Percentiles rank a stretch among this genome's conserved stretches.
phyloP scores from a whole-genome alignment of 2,113 vertebrate genomes.

The Alces alces region DNA sequence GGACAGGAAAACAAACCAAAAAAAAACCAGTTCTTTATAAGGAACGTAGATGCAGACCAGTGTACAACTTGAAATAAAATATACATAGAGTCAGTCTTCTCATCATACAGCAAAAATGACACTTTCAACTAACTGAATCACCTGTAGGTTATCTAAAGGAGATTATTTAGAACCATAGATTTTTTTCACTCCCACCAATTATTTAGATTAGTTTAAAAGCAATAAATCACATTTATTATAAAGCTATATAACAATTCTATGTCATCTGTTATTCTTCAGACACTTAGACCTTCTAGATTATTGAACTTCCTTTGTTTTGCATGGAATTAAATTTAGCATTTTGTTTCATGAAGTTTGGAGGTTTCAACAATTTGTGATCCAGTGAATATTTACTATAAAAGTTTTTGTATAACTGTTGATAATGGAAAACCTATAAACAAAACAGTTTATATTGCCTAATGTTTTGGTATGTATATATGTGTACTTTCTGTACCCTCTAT shows the following conservation, averaged over 20 bases:
- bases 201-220: too few relatives aligned
- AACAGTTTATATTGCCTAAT: not conserved
- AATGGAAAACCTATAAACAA: not conserved
- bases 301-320: not conserved
- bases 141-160: too few relatives aligned
- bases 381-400: constrained; percentile 9
- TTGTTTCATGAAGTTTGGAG: not conserved
- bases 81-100: not conserved
- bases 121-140: too few relatives aligned
- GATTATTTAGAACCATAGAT: too few relatives aligned
- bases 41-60: not conserved
- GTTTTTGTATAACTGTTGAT: not conserved
- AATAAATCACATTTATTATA: too few relatives aligned
- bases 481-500: not conserved
- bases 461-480: not conserved
- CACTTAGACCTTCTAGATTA: not conserved
- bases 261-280: too few relatives aligned
- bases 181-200: too few relatives aligned
- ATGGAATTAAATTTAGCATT: not conserved
- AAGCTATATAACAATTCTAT: too few relatives aligned
- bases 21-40: not conserved
- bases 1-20: not conserved
- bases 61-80: constrained; percentile 14
- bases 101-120: not conserved
- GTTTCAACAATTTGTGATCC: not conserved